Base-by-base conservation (phyloP, 2,888 invertebrate species). In the Clivina fossor region DNA sequence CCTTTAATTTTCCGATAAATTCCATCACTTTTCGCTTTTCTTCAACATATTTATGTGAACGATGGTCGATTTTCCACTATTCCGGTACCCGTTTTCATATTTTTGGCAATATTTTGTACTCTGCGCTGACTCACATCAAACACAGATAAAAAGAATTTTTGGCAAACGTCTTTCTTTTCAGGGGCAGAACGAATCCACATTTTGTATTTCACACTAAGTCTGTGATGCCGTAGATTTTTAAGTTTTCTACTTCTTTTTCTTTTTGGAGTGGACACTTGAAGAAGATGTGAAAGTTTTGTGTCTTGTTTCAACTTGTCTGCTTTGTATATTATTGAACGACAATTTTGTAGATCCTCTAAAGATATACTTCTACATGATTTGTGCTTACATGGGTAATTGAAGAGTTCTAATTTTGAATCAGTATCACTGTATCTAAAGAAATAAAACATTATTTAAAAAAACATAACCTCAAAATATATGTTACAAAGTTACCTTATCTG, bases 1-100 rank as follows among this genome's bases (percentile, higher is more conserved):
- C 64, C 51, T 59, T 62, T 50, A 64, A 37, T 9, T 37, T 37
- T 2, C n/a, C n/a, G n/a, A n/a, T n/a, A n/a, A n/a, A n/a, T n/a
- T n/a, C n/a, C n/a, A n/a, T n/a, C n/a, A n/a, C n/a, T n/a, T n/a
- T n/a, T n/a, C n/a, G n/a, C n/a, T n/a, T n/a, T n/a, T n/a, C n/a
- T n/a, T n/a, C n/a, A n/a, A n/a, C n/a, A n/a, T n/a, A n/a, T n/a
- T n/a, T n/a, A n/a, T n/a, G n/a, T n/a, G n/a, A n/a, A n/a, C n/a
- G n/a, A n/a, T n/a, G n/a, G n/a, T 24, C 44, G 16, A 16, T 26
- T 26, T 11, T 49, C 32, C 9, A 40, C 26, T 15, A 49, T 38
- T 18, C 37, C 38, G 13, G 13, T 9, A 9, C 22, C 38, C 16
- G 8, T 30, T 35, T 20, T 18, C 11, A 49, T 49, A 38, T 24